phyloP scores from a whole-genome alignment of 2,113 vertebrate genomes.

The Dipodomys merriami region DNA sequence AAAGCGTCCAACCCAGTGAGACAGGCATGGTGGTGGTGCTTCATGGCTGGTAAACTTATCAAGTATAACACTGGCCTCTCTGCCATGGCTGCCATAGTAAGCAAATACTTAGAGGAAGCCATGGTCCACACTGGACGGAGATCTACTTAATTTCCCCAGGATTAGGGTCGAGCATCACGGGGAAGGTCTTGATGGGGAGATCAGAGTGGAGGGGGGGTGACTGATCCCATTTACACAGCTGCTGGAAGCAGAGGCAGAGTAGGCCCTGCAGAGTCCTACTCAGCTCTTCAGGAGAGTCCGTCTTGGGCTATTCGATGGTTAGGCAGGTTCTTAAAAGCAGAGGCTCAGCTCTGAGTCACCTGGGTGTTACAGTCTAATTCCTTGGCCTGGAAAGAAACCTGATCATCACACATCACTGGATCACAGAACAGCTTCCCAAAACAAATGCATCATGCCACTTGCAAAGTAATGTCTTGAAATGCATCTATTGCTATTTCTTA shows the following conservation, averaged over 20 bases:
- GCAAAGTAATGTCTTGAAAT: no score
- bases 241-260: neutral
- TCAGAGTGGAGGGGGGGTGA: neutral
- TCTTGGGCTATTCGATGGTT: neutral
- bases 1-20: neutral
- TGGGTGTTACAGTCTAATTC: neutral
- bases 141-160: neutral
- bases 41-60: neutral
- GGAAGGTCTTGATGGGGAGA: neutral
- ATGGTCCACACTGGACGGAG: accelerated
- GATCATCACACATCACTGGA: accelerated
- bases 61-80: neutral
- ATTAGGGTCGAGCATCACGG: accelerated
- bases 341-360: neutral
- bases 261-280: neutral
- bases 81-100: accelerated
- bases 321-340: neutral
- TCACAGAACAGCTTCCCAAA: neutral
- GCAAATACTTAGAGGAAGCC: neutral
- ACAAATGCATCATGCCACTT: neutral
- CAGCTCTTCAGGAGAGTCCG: neutral
- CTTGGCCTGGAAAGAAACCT: accelerated
- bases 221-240: neutral
- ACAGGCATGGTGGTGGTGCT: neutral
- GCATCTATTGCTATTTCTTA: neutral